Evolutionary conservation across 2,888 invertebrate species (phyloP), one percentile per base, ranked within the genome.

Genomic region (Lutraria lutraria): DNA sequence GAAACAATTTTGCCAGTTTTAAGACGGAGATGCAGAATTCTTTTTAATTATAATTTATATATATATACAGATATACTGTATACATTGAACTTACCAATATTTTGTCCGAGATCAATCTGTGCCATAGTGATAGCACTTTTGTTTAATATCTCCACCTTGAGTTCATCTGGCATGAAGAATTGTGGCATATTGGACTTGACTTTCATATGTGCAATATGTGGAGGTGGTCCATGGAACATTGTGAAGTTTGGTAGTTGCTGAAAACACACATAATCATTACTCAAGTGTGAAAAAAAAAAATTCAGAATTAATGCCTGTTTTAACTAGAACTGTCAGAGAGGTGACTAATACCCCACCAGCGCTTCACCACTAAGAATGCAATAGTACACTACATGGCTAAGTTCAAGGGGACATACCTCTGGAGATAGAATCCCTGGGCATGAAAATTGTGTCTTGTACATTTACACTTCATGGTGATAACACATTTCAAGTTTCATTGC

Each of bases 111-210:
- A 90, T 98, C 98, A n/a, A 98, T 97, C 96, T 98, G 98, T 86
- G 98, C 97, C 95, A 98, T 97, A 4, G 98, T 97, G 56, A 98
- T 97, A 31, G 98, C 97, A 96, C 98, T 98, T 93, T 98, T 97
- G 94, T 98, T 98, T 94, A 98, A 97, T 88, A 98, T 97, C 96
- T 98, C 98, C 94, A 98, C 97, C 93, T 98, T 98, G 95, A 99
- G 97, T 94, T 98, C 98, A 95, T 99, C 99, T 52, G 98, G 98
- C 96, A 98, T 97, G 97, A 98, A 99, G 97, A 98, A 99, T 85
- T 96, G 96, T 25, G 96, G 96, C 92, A 96, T 95, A 91, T 96
- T 96, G 21, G 96, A 94, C 93, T 96, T 97, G 72, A 96, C 96
- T 89, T 96, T 96, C 96, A 97, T 96, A 92, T 97, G 97, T 63